phyloP scores from a whole-genome alignment of 2,113 vertebrate genomes.

The Heterotilapia buettikoferi region DNA sequence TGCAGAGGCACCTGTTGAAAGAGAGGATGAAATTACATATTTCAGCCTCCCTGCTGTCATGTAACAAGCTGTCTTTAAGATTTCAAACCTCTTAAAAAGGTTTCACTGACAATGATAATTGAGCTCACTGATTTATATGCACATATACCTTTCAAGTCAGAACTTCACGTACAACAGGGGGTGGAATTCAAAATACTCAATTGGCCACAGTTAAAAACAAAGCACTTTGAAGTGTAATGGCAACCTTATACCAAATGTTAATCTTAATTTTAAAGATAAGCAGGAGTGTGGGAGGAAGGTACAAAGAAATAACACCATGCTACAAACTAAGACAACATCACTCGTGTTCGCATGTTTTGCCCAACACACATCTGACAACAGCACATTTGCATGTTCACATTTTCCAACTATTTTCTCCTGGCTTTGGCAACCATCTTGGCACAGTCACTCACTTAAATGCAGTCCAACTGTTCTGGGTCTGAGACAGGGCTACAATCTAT shows the following conservation, averaged over 20 bases:
- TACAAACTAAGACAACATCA: background rate
- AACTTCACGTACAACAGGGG: background rate
- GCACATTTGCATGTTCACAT: background rate
- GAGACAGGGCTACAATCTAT: background rate
- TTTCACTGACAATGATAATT: background rate
- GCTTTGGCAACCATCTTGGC: background rate
- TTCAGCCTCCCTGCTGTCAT: constrained; percentile 1
- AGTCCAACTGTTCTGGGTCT: background rate
- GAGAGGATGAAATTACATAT: constrained; percentile 44
- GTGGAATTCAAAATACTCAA: background rate
- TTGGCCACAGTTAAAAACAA: background rate
- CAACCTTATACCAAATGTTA: background rate
- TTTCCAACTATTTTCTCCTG: background rate
- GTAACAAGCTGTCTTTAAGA: background rate
- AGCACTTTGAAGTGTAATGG: background rate
- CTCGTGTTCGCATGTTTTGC: background rate
- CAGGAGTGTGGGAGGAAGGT: background rate
- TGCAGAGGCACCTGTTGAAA: constrained; percentile 38
- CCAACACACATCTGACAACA: background rate
- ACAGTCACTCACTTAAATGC: background rate
- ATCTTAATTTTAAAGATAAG: background rate
- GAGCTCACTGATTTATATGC: background rate
- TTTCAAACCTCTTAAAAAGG: background rate
- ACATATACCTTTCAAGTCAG: background rate
- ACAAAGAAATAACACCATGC: background rate